Conservation (phyloP, 2,888 invertebrate genomes). For the Chirona hameri region DNA sequence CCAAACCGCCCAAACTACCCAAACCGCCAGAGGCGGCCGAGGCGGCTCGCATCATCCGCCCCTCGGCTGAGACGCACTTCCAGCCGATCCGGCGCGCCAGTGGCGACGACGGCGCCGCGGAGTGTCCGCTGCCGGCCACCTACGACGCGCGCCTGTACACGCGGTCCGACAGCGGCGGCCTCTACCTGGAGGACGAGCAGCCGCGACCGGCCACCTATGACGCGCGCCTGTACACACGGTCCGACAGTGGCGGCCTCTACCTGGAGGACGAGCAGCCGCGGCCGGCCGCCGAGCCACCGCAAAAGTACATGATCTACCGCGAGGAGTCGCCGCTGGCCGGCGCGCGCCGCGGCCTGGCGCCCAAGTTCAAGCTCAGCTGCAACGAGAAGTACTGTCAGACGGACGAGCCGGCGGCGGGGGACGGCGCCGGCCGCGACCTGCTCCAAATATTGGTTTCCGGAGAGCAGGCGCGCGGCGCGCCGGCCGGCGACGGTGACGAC, state of each 20-base stretch:
- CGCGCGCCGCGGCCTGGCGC: conserved; percentile 51
- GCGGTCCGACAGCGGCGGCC: conserved; percentile 61
- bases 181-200: conserved; percentile 57
- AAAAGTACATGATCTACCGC: conserved; percentile 52
- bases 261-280: conserved; percentile 53
- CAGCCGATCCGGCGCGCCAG: conserved; percentile 64
- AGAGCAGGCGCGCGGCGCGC: background rate
- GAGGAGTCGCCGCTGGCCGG: conserved; percentile 45
- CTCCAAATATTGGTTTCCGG: conserved; percentile 28
- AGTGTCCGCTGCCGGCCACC: conserved; percentile 70
- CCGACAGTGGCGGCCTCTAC: conserved; percentile 61
- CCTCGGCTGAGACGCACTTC: conserved; percentile 76
- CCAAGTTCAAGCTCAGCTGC: conserved; percentile 64
- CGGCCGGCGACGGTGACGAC: background rate
- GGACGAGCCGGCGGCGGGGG: conserved; percentile 44
- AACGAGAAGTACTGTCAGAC: conserved; percentile 60
- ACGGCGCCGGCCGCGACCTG: background rate
- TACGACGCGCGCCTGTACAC: conserved; percentile 59
- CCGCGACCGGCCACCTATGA: conserved; percentile 60
- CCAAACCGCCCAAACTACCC: too few species aligned
- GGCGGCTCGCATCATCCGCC: conserved; percentile 60
- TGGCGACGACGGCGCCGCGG: conserved; percentile 56
- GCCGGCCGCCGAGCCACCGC: conserved; percentile 40
- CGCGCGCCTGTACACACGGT: conserved; percentile 61
- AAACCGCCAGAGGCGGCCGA: conserved; percentile 41